These are phyloP conservation scores for Sphenopsis melanotis DNA, from an alignment of 2,797 vertebrate species.

Conservation along the genomic window DNA sequence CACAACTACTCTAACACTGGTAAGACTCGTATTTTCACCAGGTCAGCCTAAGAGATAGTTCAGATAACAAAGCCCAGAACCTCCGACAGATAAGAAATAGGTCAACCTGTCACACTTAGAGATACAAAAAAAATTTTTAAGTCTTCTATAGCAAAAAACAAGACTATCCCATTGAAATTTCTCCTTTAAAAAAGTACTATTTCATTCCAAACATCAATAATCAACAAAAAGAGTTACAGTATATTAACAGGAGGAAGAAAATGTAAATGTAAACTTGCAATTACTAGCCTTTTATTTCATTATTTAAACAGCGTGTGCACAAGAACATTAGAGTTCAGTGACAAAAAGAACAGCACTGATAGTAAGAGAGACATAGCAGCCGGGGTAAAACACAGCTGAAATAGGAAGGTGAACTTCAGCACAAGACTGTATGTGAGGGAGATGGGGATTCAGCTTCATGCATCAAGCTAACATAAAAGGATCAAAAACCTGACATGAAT, in stretches of 20 bases:
- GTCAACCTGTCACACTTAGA: not conserved
- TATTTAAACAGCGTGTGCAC: not conserved
- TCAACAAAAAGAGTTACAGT: not conserved
- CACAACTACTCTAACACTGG: not conserved
- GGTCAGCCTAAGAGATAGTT: not conserved
- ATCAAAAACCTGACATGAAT: not conserved
- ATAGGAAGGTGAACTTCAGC: not conserved
- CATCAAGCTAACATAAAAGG: not conserved
- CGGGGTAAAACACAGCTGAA: not conserved
- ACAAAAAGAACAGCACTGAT: not conserved
- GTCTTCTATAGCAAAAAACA: not conserved
- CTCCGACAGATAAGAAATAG: not conserved
- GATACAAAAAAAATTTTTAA: not conserved
- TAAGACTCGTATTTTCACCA: not conserved
- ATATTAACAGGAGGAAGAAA: not conserved
- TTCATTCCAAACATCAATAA: not conserved
- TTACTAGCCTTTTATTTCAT: not conserved
- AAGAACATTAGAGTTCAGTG: not conserved
- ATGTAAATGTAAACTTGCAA: not conserved
- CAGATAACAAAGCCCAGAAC: not conserved
- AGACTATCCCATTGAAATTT: not conserved
- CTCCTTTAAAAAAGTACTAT: not conserved
- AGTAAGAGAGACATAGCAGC: not conserved
- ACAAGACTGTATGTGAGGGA: not conserved
- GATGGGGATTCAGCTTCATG: not conserved